These are phyloP conservation scores for Lepeophtheirus nordmannii DNA, from an alignment of 2,888 invertebrate species.

Conservation along the genomic window DNA sequence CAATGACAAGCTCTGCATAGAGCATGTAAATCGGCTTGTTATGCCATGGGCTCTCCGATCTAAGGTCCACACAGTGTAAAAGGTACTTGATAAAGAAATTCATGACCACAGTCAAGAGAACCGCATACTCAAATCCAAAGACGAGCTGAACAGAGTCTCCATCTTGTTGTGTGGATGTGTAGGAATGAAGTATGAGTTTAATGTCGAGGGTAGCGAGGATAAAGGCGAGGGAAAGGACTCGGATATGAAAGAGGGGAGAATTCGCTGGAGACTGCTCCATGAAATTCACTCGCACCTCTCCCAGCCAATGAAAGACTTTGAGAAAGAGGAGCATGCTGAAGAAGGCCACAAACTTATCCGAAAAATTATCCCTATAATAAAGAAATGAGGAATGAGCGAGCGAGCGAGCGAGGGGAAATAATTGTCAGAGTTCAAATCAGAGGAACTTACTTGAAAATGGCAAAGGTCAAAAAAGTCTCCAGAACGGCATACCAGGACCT, in stretches of 20 bases:
- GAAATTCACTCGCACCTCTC: slow-evolving; percentile 96
- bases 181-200: slow-evolving; percentile 80
- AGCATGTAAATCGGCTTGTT: slow-evolving; percentile 93
- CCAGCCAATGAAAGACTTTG: slow-evolving; percentile 98
- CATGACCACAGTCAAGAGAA: slow-evolving; percentile 75
- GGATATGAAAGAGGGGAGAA: slow-evolving; percentile 79
- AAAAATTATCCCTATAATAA: slow-evolving; percentile 70
- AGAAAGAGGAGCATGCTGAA: slow-evolving; percentile 89
- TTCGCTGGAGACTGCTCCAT: slow-evolving; percentile 98
- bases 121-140: slow-evolving; percentile 98
- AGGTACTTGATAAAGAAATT: slow-evolving; percentile 85
- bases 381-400: neutral
- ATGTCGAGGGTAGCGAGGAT: slow-evolving; percentile 68
- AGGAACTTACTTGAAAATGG: slow-evolving; percentile 56
- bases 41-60: slow-evolving; percentile 91
- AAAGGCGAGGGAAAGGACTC: slow-evolving; percentile 58
- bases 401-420: neutral
- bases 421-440: neutral
- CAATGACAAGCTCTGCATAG: slow-evolving; percentile 89
- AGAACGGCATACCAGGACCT: slow-evolving; percentile 98
- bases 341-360: slow-evolving; percentile 89
- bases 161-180: slow-evolving; percentile 72
- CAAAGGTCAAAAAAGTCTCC: slow-evolving; percentile 98
- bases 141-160: slow-evolving; percentile 96
- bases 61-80: slow-evolving; percentile 69